Evolutionary conservation across 2,888 invertebrate genomes (phyloP), one percentile per base, ranked within the genome.

Genomic region (Ennomos quercinarius): DNA sequence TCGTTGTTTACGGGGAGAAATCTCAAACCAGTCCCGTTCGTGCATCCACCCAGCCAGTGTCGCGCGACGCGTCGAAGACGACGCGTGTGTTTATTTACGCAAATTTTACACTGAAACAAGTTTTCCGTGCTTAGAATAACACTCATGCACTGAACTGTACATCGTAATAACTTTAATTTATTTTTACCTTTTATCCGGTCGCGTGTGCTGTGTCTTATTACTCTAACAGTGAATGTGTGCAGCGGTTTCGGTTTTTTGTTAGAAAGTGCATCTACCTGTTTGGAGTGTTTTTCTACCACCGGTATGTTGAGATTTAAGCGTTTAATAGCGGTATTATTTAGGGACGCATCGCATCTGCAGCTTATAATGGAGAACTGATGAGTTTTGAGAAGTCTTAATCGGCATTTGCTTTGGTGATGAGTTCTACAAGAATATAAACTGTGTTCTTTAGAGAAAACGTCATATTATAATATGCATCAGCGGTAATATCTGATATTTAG

Each of bases 1-100:
- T 90, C 91, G 87, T 84, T 90, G 90, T 87, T 86, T 87, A 89
- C 89, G 89, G 89, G 89, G 91, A 91, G 91, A 91, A 91, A 91
- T 91, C 91, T 84, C 81, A 76, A 69, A 89, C 90, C 89, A 89
- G 89, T 86, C 54, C 27, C 39, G 76, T 71, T 36, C 50, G 76
- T 71, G 36, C 50, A 57, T 50, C 50, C 71, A 70, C 61, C 66
- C 76, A 72, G 62, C 59, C 76, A 80, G 81, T 80, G 70, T 68
- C 81, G 81, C 81, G 86, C 83, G 73, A 70, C 78, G 78, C 84
- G 81, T 74, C 78, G 69, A 50, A 64, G 27, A 55, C 65, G 62
- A 47, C 71, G 64, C 71, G 80, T 81, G 84, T 70, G 51, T 66
- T 63, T 43, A 51, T 66, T 63, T 44, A 17, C 41, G 51, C 52